Conservation (phyloP, 2,797 vertebrate species). For the Prionace glauca region DNA sequence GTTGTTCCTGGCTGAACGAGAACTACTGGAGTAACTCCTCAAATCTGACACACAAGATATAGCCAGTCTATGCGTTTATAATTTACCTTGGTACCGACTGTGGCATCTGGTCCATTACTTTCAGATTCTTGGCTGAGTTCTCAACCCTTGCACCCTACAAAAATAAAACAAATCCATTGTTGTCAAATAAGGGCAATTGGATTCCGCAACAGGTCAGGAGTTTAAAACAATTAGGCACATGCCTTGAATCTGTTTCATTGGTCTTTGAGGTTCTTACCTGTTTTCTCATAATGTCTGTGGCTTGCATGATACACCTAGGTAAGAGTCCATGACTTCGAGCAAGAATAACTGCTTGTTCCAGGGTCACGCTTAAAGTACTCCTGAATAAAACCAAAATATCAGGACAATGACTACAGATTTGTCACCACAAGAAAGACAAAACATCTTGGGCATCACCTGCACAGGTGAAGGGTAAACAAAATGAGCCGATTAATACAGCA, state of each 20-base stretch:
- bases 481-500: background rate
- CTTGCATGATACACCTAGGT: slow-evolving; percentile 94
- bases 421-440: background rate
- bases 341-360: slow-evolving; percentile 86
- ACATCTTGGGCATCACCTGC: background rate
- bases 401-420: background rate
- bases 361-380: slow-evolving; percentile 80
- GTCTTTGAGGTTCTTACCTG: slow-evolving; percentile 64
- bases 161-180: background rate
- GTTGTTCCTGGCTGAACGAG: background rate
- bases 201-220: background rate
- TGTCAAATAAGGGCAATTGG: background rate
- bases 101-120: slow-evolving; percentile 95
- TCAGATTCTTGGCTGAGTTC: slow-evolving; percentile 93
- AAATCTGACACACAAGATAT: background rate
- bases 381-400: slow-evolving; percentile 53
- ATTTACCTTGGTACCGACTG: slow-evolving; percentile 80
- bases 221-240: background rate
- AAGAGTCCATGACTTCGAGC: slow-evolving; percentile 86
- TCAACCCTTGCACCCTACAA: slow-evolving; percentile 87
- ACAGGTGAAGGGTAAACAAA: background rate
- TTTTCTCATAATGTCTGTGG: slow-evolving; percentile 96
- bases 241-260: background rate
- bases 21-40: background rate
- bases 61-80: background rate